Evolutionary conservation across 2,888 invertebrate genomes (phyloP).

Genomic region (Mystacides longicornis): DNA sequence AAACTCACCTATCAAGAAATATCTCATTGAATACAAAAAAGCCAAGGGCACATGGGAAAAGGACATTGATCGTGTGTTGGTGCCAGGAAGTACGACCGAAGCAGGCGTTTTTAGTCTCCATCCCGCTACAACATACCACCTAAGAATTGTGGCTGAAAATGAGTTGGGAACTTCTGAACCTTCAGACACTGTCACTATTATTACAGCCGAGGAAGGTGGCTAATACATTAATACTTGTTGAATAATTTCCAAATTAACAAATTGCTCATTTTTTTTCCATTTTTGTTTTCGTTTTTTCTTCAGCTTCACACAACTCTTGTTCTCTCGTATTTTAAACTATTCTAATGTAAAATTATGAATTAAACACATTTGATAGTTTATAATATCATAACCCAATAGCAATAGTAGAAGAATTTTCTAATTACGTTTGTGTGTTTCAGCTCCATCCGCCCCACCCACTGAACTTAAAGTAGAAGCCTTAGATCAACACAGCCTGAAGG

Average conservation of each 20-base stretch:
- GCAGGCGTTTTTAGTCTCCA: slow-evolving; percentile 83
- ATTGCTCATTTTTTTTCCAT: too few relatives aligned
- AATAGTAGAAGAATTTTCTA: neutral
- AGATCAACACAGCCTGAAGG: slow-evolving; percentile 79
- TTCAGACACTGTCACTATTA: slow-evolving; percentile 88
- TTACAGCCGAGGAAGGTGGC: slow-evolving; percentile 84
- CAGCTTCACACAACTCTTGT: too few relatives aligned
- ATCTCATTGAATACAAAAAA: slow-evolving; percentile 86
- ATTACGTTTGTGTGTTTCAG: slow-evolving; percentile 30
- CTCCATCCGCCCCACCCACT: slow-evolving; percentile 76
- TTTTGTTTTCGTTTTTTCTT: too few relatives aligned
- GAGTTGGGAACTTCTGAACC: slow-evolving; percentile 89
- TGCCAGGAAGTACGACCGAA: slow-evolving; percentile 83
- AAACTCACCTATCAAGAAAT: slow-evolving; percentile 82
- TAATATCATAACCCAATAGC: too few relatives aligned
- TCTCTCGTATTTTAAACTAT: neutral
- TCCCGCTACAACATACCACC: slow-evolving; percentile 88
- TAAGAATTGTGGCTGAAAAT: slow-evolving; percentile 89
- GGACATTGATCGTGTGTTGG: slow-evolving; percentile 79
- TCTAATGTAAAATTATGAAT: neutral
- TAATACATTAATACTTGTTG: neutral
- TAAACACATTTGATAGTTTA: too few relatives aligned
- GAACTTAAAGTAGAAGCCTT: slow-evolving; percentile 78
- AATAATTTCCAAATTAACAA: neutral
- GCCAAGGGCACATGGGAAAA: slow-evolving; percentile 76